These are phyloP conservation scores for Poecilia latipinna DNA, from an alignment of 2,113 vertebrate species.

Conservation along the genomic window DNA sequence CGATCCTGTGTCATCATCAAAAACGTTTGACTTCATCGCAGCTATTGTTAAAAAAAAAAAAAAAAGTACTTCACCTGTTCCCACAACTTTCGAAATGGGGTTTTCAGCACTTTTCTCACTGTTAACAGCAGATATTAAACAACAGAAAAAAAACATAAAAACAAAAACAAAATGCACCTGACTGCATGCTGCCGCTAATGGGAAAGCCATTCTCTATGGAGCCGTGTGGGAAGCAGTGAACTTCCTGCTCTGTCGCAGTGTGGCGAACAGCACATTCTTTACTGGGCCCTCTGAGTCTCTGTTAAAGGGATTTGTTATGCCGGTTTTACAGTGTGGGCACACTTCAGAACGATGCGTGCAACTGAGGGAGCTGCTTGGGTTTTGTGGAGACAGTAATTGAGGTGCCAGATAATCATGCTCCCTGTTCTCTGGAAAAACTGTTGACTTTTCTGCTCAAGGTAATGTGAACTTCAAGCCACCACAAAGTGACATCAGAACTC, in stretches of 20 bases:
- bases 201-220: conserved; percentile 58
- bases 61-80: neutral
- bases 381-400: conserved; percentile 58
- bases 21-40: neutral
- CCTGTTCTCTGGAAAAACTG: conserved; percentile 54
- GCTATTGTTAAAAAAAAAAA: neutral
- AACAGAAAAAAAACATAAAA: conserved; percentile 26
- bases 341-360: conserved; percentile 47
- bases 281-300: conserved; percentile 48
- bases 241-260: conserved; percentile 58
- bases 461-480: conserved; percentile 54
- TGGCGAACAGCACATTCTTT: conserved; percentile 66
- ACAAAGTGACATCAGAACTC: conserved; percentile 40
- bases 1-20: neutral
- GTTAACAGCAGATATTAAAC: conserved; percentile 26
- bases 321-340: conserved; percentile 49
- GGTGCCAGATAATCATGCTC: conserved; percentile 55
- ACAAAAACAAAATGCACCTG: conserved; percentile 56
- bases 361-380: conserved; percentile 37
- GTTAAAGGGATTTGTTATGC: conserved; percentile 68
- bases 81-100: neutral
- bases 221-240: conserved; percentile 54
- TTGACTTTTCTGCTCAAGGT: conserved; percentile 56
- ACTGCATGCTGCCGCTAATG: conserved; percentile 52
- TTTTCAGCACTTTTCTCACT: conserved; percentile 18